A percentile compares a stretch with the other conserved stretches of the same genome.
phyloP scores from a whole-genome alignment of 2,888 invertebrate species.

The Clanis bilineata region DNA sequence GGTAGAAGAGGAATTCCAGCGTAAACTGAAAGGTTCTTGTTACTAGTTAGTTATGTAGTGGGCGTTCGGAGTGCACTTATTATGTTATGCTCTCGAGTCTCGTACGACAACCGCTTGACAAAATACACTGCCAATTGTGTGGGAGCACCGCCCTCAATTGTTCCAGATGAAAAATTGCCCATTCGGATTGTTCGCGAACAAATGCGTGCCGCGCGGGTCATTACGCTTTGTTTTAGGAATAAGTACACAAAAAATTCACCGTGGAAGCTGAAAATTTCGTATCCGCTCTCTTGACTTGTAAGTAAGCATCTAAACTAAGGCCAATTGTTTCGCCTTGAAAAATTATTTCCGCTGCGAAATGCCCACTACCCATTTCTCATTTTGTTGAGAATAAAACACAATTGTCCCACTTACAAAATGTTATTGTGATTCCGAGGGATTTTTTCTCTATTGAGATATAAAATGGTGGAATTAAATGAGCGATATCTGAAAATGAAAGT shows the following conservation, averaged over 20 bases:
- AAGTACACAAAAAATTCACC: slow-evolving; percentile 75
- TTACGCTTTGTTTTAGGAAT: slow-evolving; percentile 80
- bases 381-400: slow-evolving; percentile 34
- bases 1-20: not conserved
- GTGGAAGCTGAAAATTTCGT: slow-evolving; percentile 67
- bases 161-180: slow-evolving; percentile 80
- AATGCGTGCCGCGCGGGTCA: slow-evolving; percentile 80
- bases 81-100: slow-evolving; percentile 59
- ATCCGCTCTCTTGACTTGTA: slow-evolving; percentile 66
- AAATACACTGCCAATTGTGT: slow-evolving; percentile 80
- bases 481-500: slow-evolving; percentile 56
- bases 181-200: slow-evolving; percentile 80
- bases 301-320: slow-evolving; percentile 61
- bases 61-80: slow-evolving; percentile 67
- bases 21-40: slow-evolving; percentile 18
- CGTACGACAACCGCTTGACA: slow-evolving; percentile 78
- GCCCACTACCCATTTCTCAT: slow-evolving; percentile 34
- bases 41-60: slow-evolving; percentile 32
- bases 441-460: slow-evolving; percentile 23
- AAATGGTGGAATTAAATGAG: slow-evolving; percentile 40
- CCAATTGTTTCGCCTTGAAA: slow-evolving; percentile 64
- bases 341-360: slow-evolving; percentile 44
- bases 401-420: slow-evolving; percentile 32
- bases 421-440: slow-evolving; percentile 25
- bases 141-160: slow-evolving; percentile 79